Conservation (phyloP, 2,113 vertebrate genomes). For the Aspiorhynchus laticeps region DNA sequence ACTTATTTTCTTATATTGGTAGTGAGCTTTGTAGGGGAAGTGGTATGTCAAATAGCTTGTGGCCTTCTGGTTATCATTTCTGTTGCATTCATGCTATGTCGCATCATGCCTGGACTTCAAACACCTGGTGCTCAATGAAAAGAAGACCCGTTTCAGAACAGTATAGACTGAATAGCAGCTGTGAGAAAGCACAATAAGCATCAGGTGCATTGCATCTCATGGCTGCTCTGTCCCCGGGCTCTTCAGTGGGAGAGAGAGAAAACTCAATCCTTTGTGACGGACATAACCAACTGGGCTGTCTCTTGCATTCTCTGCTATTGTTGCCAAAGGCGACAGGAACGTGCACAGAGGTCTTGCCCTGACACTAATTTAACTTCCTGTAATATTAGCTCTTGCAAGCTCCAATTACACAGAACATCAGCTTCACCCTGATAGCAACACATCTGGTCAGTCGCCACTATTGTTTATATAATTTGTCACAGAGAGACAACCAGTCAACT, state of each 20-base stretch:
- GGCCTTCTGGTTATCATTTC: neutral
- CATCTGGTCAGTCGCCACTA: conserved; percentile 4
- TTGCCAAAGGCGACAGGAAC: conserved; percentile 20
- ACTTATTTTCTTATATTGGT: neutral
- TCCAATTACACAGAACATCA: conserved; percentile 39
- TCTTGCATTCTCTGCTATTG: neutral
- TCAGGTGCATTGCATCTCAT: conserved; percentile 11
- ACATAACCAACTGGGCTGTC: conserved; percentile 14
- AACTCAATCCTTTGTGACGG: neutral
- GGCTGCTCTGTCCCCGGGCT: neutral
- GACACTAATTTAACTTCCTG: conserved; percentile 38
- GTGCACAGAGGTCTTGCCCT: neutral
- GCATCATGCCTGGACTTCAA: conserved; percentile 1
- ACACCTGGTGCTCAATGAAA: neutral
- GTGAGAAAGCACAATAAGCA: conserved; percentile 10
- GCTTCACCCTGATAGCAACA: conserved; percentile 8
- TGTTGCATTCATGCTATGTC: neutral
- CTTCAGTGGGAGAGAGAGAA: neutral
- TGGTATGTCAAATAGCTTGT: neutral
- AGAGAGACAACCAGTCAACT: conserved; percentile 10
- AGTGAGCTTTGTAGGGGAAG: neutral
- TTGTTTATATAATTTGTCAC: conserved; percentile 25
- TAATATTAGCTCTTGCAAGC: conserved; percentile 31
- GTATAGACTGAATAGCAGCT: neutral
- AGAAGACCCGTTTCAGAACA: neutral